Evolutionary conservation across 1,140 invertebrate species (phyloP).

Genomic region (Pogonomyrmex californicus): DNA sequence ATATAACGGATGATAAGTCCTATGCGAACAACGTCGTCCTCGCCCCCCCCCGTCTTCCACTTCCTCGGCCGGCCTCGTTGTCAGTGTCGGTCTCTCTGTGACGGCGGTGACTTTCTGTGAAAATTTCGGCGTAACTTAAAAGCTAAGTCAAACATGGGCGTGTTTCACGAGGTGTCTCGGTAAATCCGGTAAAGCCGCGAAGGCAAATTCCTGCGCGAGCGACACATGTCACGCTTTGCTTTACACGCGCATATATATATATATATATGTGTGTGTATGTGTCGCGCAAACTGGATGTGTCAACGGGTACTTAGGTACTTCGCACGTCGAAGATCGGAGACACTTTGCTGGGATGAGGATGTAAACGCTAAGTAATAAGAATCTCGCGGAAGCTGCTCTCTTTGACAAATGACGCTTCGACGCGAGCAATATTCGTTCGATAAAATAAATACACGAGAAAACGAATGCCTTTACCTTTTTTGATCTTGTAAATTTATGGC

Average conservation of each 20-base stretch:
- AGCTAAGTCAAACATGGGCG: constrained; percentile 86
- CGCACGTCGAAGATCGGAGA: constrained; percentile 19
- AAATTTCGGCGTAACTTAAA: constrained; percentile 86
- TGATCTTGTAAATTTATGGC: background rate
- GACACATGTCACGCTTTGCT: constrained; percentile 66
- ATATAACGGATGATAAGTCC: constrained; percentile 75
- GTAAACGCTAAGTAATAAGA: background rate
- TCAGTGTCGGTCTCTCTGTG: constrained; percentile 59
- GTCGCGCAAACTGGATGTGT: constrained; percentile 33
- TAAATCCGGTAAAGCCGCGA: constrained; percentile 80
- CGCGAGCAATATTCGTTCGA: background rate
- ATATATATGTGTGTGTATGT: background rate
- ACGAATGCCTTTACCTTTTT: background rate
- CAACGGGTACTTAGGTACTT: constrained; percentile 39
- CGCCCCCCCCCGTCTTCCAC: constrained; percentile 70
- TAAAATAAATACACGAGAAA: background rate
- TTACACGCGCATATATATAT: constrained; percentile 24
- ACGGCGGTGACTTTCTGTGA: constrained; percentile 81
- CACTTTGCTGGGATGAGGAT: background rate
- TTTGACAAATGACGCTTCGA: background rate
- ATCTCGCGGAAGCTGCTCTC: constrained; percentile 20
- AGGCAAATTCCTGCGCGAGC: constrained; percentile 72
- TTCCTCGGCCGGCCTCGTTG: constrained; percentile 31
- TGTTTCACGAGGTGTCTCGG: constrained; percentile 80
- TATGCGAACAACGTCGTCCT: constrained; percentile 51